These are phyloP conservation scores for Venusia cambrica DNA, from an alignment of 2,888 invertebrate species.

Conservation along the genomic window DNA sequence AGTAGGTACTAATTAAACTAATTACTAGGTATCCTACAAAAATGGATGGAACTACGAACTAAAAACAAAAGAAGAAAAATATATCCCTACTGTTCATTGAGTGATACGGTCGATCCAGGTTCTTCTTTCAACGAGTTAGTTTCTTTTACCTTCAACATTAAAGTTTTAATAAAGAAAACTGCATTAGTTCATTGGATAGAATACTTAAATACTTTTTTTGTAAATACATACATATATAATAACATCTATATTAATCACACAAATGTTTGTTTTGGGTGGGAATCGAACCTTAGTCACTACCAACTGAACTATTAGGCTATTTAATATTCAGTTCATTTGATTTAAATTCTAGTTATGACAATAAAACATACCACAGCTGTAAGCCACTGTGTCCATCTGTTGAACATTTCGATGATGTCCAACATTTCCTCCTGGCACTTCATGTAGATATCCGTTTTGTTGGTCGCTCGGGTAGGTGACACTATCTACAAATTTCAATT, in stretches of 20 bases:
- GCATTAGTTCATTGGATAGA: too few species aligned
- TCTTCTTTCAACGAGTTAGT: conserved; percentile 40
- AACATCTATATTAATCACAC: too few species aligned
- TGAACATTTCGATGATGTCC: conserved; percentile 60
- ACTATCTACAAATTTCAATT: conserved; percentile 46
- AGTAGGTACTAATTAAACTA: too few species aligned
- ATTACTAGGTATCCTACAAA: too few species aligned
- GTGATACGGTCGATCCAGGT: conserved; percentile 27
- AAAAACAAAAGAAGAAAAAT: conserved; percentile 16
- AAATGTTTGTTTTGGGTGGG: too few species aligned
- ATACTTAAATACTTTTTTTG: too few species aligned
- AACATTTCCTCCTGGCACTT: conserved; percentile 60
- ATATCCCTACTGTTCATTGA: conserved; percentile 43
- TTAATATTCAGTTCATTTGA: too few species aligned
- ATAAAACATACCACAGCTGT: conserved; percentile 53
- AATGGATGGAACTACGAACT: too few species aligned
- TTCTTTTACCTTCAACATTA: conserved; percentile 51
- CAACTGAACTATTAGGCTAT: too few species aligned
- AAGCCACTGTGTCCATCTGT: conserved; percentile 66
- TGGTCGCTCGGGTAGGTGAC: conserved; percentile 51
- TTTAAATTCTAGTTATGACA: too few species aligned
- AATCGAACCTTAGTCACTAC: too few species aligned
- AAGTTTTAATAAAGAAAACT: conserved; percentile 7
- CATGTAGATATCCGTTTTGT: conserved; percentile 49
- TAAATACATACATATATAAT: too few species aligned